Evolutionary conservation across 2,797 vertebrate species (phyloP).

Genomic region (Acanthurus leucopareius): DNA sequence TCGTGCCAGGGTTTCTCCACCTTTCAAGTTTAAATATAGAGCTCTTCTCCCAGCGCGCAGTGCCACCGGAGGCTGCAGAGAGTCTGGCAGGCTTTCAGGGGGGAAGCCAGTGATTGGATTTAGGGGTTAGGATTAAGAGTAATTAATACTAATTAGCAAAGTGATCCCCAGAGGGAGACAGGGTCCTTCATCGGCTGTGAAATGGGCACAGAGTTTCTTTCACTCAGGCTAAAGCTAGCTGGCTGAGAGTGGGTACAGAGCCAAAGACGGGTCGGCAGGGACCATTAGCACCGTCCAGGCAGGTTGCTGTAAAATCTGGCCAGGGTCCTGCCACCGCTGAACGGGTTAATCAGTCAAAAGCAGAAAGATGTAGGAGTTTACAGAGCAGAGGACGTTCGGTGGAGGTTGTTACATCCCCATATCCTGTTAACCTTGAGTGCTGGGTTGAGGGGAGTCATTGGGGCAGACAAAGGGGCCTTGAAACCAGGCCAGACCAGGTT

Average conservation of each 20-base stretch:
- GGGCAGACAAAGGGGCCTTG: slow-evolving; percentile 42
- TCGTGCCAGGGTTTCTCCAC: slow-evolving; percentile 45
- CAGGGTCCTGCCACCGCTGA: slow-evolving; percentile 60
- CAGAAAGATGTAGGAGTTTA: slow-evolving; percentile 74
- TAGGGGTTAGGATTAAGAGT: slow-evolving; percentile 82
- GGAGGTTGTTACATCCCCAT: slow-evolving; percentile 66
- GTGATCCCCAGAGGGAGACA: slow-evolving; percentile 69
- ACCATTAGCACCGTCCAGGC: slow-evolving; percentile 60
- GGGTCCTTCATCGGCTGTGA: slow-evolving; percentile 66
- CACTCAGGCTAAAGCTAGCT: slow-evolving; percentile 53
- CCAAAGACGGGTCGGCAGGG: slow-evolving; percentile 62
- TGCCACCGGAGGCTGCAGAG: slow-evolving; percentile 62
- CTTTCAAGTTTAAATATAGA: slow-evolving; percentile 72
- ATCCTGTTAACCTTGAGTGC: slow-evolving; percentile 81
- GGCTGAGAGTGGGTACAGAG: slow-evolving; percentile 47
- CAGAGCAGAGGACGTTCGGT: slow-evolving; percentile 64
- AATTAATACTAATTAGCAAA: slow-evolving; percentile 86
- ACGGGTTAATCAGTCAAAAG: slow-evolving; percentile 80
- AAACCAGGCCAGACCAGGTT: slow-evolving; percentile 65
- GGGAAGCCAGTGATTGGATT: slow-evolving; percentile 75
- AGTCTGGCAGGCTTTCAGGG: slow-evolving; percentile 55
- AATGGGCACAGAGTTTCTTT: slow-evolving; percentile 63
- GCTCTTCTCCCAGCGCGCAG: slow-evolving; percentile 36
- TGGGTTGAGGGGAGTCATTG: slow-evolving; percentile 56
- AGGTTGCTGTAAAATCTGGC: slow-evolving; percentile 58